Evolutionary conservation across 2,888 invertebrate species (phyloP).

Genomic region (Oscheius onirici): DNA sequence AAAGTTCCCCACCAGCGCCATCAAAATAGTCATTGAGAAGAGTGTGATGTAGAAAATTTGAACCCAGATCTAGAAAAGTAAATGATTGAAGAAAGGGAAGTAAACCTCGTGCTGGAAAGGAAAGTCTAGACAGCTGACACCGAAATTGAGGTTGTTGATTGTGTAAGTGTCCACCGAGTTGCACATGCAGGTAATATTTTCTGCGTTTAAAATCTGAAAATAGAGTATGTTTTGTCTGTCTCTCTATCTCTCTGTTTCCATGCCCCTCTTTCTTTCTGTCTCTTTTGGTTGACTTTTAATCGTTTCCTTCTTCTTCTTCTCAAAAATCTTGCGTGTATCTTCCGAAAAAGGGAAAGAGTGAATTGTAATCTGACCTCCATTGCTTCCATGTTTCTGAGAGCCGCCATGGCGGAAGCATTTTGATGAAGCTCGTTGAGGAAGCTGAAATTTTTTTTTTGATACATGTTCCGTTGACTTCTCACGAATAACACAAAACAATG

Average conservation of each 20-base stretch:
- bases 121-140: constrained; percentile 15
- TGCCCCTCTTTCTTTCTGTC: background rate
- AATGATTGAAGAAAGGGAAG: background rate
- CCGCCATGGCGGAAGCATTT: constrained; percentile 14
- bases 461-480: background rate
- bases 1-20: constrained; percentile 82
- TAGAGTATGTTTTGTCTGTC: background rate
- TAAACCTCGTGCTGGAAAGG: constrained; percentile 19
- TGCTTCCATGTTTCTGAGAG: background rate
- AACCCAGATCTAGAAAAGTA: constrained; percentile 11
- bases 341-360: too few species aligned
- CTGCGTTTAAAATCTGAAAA: background rate
- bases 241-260: background rate
- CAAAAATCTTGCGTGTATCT: too few species aligned
- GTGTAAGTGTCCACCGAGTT: constrained; percentile 2
- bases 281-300: background rate
- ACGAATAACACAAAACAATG: background rate
- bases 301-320: too few species aligned
- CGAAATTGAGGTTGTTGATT: background rate
- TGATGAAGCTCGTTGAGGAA: constrained; percentile 23
- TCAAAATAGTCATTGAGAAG: constrained; percentile 57
- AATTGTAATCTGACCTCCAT: constrained; percentile 22
- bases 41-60: constrained; percentile 59
- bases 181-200: constrained; percentile 16
- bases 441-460: background rate